Percentiles rank a stretch among this genome's conserved stretches.
These are phyloP conservation scores for Spea bombifrons DNA, from an alignment of 2,113 vertebrate species.

Conservation along the genomic window DNA sequence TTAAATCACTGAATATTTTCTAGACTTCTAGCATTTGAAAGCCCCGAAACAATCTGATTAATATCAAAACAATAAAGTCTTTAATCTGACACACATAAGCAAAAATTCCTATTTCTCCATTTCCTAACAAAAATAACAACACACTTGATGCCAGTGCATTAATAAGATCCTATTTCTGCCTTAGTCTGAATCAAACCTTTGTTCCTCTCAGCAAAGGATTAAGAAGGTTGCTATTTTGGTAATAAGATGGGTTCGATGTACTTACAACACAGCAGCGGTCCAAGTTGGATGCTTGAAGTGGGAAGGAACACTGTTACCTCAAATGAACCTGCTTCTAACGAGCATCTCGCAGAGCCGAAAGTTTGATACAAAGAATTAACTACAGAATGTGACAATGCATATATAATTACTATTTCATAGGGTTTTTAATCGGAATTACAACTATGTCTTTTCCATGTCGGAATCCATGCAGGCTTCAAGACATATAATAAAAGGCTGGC, in stretches of 20 bases:
- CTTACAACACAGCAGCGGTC: slow-evolving; percentile 62
- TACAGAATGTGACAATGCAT: slow-evolving; percentile 52
- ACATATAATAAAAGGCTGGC: slow-evolving; percentile 4
- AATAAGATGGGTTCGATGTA: slow-evolving; percentile 61
- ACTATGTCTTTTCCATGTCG: slow-evolving; percentile 45
- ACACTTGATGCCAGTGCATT: slow-evolving; percentile 66
- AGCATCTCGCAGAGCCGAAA: slow-evolving; percentile 51
- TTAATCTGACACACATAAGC: slow-evolving; percentile 70
- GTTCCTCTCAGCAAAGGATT: slow-evolving; percentile 64
- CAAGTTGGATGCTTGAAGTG: slow-evolving; percentile 57
- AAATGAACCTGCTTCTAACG: slow-evolving; percentile 61
- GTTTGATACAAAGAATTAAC: slow-evolving; percentile 48
- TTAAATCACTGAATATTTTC: slow-evolving; percentile 52
- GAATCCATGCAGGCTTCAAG: slow-evolving; percentile 51
- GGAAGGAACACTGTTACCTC: slow-evolving; percentile 60
- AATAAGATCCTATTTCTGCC: slow-evolving; percentile 70
- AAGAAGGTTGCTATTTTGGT: slow-evolving; percentile 69
- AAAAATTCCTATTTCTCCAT: slow-evolving; percentile 70
- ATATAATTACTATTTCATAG: slow-evolving; percentile 57
- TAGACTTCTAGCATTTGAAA: slow-evolving; percentile 50
- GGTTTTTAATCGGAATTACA: slow-evolving; percentile 53
- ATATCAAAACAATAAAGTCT: slow-evolving; percentile 64
- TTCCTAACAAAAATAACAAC: slow-evolving; percentile 73
- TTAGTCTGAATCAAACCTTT: slow-evolving; percentile 67
- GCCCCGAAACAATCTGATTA: slow-evolving; percentile 60